Evolutionary conservation across 2,888 invertebrate genomes (phyloP).

Genomic region (Ptycholaimellus sp.): DNA sequence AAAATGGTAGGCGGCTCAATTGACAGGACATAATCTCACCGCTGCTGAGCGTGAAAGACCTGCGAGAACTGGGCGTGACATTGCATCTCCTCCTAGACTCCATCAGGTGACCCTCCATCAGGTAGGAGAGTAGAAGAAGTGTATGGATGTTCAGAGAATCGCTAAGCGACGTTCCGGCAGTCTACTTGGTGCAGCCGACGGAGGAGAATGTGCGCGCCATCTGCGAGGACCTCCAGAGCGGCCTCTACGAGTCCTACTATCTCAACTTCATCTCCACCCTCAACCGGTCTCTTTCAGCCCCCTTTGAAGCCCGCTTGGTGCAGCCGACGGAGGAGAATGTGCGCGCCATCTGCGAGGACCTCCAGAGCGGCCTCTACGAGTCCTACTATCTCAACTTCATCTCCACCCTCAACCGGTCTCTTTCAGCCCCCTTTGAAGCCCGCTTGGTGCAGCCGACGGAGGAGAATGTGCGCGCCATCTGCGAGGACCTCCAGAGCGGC

Average conservation of each 20-base stretch:
- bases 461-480: too few species aligned
- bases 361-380: slow-evolving; percentile 78
- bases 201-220: slow-evolving; percentile 85
- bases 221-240: slow-evolving; percentile 41
- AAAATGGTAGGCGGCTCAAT: too few species aligned
- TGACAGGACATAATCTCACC: slow-evolving; percentile 97
- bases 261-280: slow-evolving; percentile 68
- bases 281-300: neutral
- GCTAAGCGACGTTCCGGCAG: slow-evolving; percentile 94
- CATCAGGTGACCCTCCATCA: neutral
- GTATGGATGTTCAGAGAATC: slow-evolving; percentile 30
- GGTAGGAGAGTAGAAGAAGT: neutral
- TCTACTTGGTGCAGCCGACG: slow-evolving; percentile 85
- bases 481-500: too few species aligned
- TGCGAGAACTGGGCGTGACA: slow-evolving; percentile 82
- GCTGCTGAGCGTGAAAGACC: slow-evolving; percentile 71
- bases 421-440: too few species aligned
- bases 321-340: too few species aligned
- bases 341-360: too few species aligned
- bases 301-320: too few species aligned
- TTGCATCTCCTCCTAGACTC: slow-evolving; percentile 44
- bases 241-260: slow-evolving; percentile 71
- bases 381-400: slow-evolving; percentile 86
- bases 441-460: too few species aligned
- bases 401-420: slow-evolving; percentile 41